Evolutionary conservation across 2,113 vertebrate species (phyloP).

Genomic region (Acanthochromis polyacanthus): DNA sequence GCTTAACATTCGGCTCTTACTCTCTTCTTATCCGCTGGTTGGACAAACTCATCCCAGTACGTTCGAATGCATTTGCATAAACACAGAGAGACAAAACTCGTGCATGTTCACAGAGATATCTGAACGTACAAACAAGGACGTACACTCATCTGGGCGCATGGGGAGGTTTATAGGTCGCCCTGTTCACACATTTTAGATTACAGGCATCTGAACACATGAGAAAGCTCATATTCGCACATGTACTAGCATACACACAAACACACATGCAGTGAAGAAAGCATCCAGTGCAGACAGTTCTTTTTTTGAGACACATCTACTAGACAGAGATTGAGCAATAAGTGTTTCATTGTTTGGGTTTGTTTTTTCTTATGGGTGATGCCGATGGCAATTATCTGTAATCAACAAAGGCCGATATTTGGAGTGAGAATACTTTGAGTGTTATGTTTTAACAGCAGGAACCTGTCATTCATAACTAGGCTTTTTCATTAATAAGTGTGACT

Average conservation of each 20-base stretch:
- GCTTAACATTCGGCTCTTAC: slow-evolving; percentile 53
- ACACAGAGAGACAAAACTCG: not conserved
- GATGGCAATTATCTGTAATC: no score
- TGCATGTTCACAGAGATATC: not conserved
- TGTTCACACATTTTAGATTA: not conserved
- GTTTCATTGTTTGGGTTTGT: no score
- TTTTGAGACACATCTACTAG: no score
- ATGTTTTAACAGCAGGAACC: no score
- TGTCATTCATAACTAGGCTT: no score
- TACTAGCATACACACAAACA: not conserved
- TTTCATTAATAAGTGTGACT: no score
- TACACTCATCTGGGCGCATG: not conserved
- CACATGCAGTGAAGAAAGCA: not conserved
- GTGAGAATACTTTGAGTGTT: no score
- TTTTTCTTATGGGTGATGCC: no score
- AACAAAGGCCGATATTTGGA: no score
- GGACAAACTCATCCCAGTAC: slow-evolving; percentile 4
- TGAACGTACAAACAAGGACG: not conserved
- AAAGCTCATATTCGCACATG: not conserved
- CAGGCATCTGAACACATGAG: not conserved
- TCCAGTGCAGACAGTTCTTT: not conserved
- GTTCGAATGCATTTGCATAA: slow-evolving; percentile 7
- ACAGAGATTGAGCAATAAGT: no score
- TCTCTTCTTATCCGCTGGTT: slow-evolving; percentile 29
- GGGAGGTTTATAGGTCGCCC: not conserved